Evolutionary conservation across 2,888 invertebrate genomes (phyloP).

Genomic region (Caenorhabditis imperialis): DNA sequence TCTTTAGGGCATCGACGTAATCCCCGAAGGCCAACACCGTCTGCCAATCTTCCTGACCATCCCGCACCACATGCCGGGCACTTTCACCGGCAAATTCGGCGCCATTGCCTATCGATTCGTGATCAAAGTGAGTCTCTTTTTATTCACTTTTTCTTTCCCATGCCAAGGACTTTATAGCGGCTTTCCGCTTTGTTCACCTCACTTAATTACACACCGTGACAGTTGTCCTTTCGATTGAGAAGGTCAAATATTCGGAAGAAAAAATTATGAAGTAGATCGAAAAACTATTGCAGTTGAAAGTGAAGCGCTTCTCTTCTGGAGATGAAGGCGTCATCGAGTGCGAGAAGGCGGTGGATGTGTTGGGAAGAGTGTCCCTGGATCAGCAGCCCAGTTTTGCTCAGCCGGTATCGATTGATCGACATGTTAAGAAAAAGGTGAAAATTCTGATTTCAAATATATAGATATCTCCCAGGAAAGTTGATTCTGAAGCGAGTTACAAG

Average conservation of each 20-base stretch:
- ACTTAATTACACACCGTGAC: too few relatives aligned
- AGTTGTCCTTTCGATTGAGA: too few relatives aligned
- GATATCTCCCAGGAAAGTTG: too few relatives aligned
- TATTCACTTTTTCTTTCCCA: too few relatives aligned
- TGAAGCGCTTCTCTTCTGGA: slow-evolving; percentile 46
- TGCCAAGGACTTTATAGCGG: too few relatives aligned
- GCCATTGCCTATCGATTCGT: slow-evolving; percentile 60
- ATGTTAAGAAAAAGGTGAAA: slow-evolving; percentile 60
- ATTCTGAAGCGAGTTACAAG: too few relatives aligned
- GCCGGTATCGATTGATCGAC: slow-evolving; percentile 53
- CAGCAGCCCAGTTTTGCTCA: slow-evolving; percentile 49
- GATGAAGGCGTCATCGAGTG: slow-evolving; percentile 58
- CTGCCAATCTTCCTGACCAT: slow-evolving; percentile 53
- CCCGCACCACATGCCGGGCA: slow-evolving; percentile 59
- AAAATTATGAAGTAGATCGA: too few relatives aligned
- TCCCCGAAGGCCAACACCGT: slow-evolving; percentile 56
- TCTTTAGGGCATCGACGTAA: slow-evolving; percentile 48
- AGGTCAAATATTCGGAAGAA: too few relatives aligned
- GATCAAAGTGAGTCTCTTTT: slow-evolving; percentile 51
- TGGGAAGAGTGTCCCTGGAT: slow-evolving; percentile 51
- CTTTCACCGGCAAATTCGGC: slow-evolving; percentile 58
- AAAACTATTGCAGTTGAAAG: slow-evolving; percentile 51
- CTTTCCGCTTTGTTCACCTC: too few relatives aligned
- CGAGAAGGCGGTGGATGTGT: slow-evolving; percentile 58
- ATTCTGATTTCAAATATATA: too few relatives aligned